Evolutionary conservation across 2,888 invertebrate genomes (phyloP), one percentile per base, ranked within the genome.

Genomic region (Cantharis rufa): DNA sequence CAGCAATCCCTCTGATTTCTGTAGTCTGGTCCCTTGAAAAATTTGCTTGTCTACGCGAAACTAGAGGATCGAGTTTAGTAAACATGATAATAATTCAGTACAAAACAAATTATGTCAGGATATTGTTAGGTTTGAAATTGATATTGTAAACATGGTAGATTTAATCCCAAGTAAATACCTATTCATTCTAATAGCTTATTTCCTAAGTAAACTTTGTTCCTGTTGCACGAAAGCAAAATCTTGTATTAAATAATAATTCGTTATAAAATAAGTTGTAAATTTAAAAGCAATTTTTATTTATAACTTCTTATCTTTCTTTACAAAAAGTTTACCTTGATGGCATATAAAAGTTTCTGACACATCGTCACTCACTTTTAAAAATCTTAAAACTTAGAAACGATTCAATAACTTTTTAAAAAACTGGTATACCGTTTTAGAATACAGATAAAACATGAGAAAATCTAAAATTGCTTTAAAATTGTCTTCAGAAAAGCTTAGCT

Each of bases 391-490:
- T 78, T 78, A 78, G 75, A 75, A 78, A 78, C 74, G 74, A 74
- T 69, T 72, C 72, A 72, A 75, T 71, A 75, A 78, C 75, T 78
- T 77, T 32, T 78, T 78, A 78, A 75, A 78, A 78, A 78, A 72
- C 72, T 75, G 78, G 72, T 78, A 75, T 72, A 71, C 74, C 72
- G 66, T 75, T 78, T 74, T 75, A 68, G 75, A 75, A 75, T 78
- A 75, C 72, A 70, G 75, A 78, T 78, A 78, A 16, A 66, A 72
- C 78, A 70, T 72, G 78, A 75, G 78, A 78, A 69, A 69, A 48
- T 48, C 48, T 48, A 7, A 48, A 48, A 48, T 48, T 48, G 48
- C 48, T 48, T 48, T 48, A 48, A 48, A 48, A 48, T 48, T 48
- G 48, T 48, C n/a, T 48, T 9, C 5, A 48, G 48, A n/a, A 48